Evolutionary conservation across 1,140 invertebrate genomes (phyloP), one percentile per base, ranked within the genome.

Genomic region (Panagrolaimus sp.): DNA sequence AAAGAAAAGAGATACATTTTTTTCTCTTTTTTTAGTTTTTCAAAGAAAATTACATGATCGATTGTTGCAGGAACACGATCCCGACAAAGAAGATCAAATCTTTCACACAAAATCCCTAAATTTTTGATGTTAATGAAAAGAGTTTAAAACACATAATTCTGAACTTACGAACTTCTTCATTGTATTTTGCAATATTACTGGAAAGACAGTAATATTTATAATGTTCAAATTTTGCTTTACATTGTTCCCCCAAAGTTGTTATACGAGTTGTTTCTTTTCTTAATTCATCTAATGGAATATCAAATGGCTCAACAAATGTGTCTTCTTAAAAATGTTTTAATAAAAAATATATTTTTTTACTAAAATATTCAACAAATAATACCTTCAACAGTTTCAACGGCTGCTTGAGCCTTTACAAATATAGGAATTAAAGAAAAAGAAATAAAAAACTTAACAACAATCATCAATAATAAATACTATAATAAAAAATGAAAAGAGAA

Each of bases 151-250:
- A n/a, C n/a, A n/a, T n/a, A n/a, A n/a, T n/a, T n/a, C n/a, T n/a
- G n/a, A n/a, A n/a, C n/a, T n/a, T n/a, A n/a, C 74, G 45, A 8
- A 76, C 70, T 47, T 76, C 74, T 63, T 76, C 74, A 55, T 74
- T 76, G 44, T 76, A 74, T 1, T 62, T 71, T 0, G 74, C 74
- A 32, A 76, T 74, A 38, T 72, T 75, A n/a, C 65, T 73, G 0
- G 65, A 38, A 6, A 63, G 67, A 69, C 73, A 75, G 52, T 75
- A 74, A 38, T 63, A 76, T 63, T 69, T 63, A 43, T 76, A 76
- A 65, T 75, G 73, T 28, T 76, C 66, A 44, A 68, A n/a, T 64
- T 70, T 77, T 63, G 55, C 46, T 26, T 71, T 69, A 66, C 75
- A 76, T 32, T 76, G 75, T 32, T 76, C 74, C 3, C 46, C 64